Evolutionary conservation across 2,888 invertebrate species (phyloP).

Genomic region (Magallana nippona): DNA sequence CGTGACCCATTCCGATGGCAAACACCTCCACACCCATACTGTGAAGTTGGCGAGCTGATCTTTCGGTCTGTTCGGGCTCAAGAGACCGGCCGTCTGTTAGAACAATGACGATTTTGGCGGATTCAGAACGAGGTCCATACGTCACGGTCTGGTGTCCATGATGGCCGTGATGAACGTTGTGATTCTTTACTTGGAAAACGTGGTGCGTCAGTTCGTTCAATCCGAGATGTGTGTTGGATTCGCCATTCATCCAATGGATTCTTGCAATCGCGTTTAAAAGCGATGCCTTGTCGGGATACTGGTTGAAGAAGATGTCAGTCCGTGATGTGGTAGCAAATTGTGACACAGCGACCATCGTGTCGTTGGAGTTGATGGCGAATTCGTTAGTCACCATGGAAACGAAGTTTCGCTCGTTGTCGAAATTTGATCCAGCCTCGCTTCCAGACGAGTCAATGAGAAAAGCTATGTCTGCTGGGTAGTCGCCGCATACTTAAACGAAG

Average conservation of each 20-base stretch:
- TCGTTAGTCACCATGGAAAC: conserved; percentile 61
- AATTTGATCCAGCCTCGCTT: conserved; percentile 52
- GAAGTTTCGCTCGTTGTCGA: conserved; percentile 62
- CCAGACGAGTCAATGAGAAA: conserved; percentile 44
- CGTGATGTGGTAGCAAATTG: conserved; percentile 53
- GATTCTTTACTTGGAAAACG: neutral
- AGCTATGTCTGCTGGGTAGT: conserved; percentile 39
- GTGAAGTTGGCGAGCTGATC: conserved; percentile 14
- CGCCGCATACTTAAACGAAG: conserved; percentile 39
- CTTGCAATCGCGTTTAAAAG: conserved; percentile 35
- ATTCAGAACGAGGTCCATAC: neutral
- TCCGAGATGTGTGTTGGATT: conserved; percentile 41
- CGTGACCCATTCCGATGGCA: conserved; percentile 38
- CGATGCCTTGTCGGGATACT: conserved; percentile 18
- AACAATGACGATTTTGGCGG: conserved; percentile 42
- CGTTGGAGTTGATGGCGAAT: conserved; percentile 56
- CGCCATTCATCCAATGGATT: conserved; percentile 41
- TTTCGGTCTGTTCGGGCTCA: conserved; percentile 7
- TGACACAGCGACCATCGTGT: conserved; percentile 59
- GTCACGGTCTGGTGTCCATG: neutral
- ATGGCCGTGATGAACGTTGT: conserved; percentile 22
- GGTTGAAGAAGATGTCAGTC: conserved; percentile 32
- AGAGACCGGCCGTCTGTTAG: conserved; percentile 46
- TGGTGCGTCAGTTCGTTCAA: neutral
- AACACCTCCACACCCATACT: conserved; percentile 39